Evolutionary conservation across 1,140 invertebrate species (phyloP).

Genomic region (Magallana ariakensis): DNA sequence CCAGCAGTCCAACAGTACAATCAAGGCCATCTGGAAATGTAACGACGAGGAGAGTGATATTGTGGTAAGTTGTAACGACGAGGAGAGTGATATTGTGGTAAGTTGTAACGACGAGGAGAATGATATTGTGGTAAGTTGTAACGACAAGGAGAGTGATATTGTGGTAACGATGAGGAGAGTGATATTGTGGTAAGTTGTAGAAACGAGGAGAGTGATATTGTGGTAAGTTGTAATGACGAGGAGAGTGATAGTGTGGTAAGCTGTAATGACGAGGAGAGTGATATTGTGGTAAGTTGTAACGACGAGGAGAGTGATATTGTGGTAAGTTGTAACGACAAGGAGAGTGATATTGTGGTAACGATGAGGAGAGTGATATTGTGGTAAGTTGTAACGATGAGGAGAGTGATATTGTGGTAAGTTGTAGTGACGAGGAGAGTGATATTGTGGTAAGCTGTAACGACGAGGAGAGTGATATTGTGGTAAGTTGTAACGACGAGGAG

Average conservation of each 20-base stretch:
- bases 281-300: slow-evolving; percentile 60
- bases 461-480: slow-evolving; percentile 60
- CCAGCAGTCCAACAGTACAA: slow-evolving; percentile 63
- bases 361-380: slow-evolving; percentile 62
- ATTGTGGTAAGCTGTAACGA: slow-evolving; percentile 66
- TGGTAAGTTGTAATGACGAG: slow-evolving; percentile 67
- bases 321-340: slow-evolving; percentile 66
- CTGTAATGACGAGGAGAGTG: slow-evolving; percentile 66
- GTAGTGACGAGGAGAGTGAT: slow-evolving; percentile 63
- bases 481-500: slow-evolving; percentile 67
- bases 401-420: slow-evolving; percentile 61
- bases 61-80: slow-evolving; percentile 56
- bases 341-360: slow-evolving; percentile 62
- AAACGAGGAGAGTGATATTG: slow-evolving; percentile 62
- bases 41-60: slow-evolving; percentile 63
- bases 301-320: slow-evolving; percentile 63
- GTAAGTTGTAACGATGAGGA: slow-evolving; percentile 68
- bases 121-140: slow-evolving; percentile 61
- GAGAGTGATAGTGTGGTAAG: slow-evolving; percentile 60
- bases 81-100: too few species aligned
- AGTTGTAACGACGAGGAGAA: slow-evolving; percentile 67
- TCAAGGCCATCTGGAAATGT: slow-evolving; percentile 64
- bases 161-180: slow-evolving; percentile 65
- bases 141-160: slow-evolving; percentile 62
- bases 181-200: too few species aligned